A percentile compares a stretch with the other conserved stretches of the same genome.
phyloP scores from a whole-genome alignment of 2,797 vertebrate genomes.

The Diplodus sargus region DNA sequence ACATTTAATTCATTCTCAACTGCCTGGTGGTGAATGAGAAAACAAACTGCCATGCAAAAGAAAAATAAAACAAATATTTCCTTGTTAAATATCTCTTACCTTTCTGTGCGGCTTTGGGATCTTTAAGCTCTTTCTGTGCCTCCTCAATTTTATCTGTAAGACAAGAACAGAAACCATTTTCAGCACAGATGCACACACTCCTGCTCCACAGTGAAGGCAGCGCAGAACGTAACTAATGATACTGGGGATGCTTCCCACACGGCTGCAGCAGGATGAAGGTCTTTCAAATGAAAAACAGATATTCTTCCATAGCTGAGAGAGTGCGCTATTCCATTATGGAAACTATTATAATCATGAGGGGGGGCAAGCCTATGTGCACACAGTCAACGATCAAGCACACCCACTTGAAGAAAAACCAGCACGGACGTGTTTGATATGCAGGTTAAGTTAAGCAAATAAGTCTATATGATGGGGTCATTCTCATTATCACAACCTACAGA shows the following conservation, averaged over 20 bases:
- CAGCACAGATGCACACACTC: slow-evolving; percentile 20
- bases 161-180: slow-evolving; percentile 71
- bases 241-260: slow-evolving; percentile 70
- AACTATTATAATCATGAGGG: slow-evolving; percentile 59
- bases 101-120: slow-evolving; percentile 92
- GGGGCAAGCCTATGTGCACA: slow-evolving; percentile 25
- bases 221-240: slow-evolving; percentile 56
- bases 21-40: background rate
- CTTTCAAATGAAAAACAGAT: slow-evolving; percentile 75
- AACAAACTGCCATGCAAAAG: background rate
- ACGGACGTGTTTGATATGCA: background rate
- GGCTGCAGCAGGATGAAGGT: slow-evolving; percentile 57
- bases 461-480: slow-evolving; percentile 28
- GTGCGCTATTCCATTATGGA: slow-evolving; percentile 64
- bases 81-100: slow-evolving; percentile 82
- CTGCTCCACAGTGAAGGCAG: slow-evolving; percentile 29
- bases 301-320: slow-evolving; percentile 67
- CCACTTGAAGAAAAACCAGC: slow-evolving; percentile 18
- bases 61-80: background rate
- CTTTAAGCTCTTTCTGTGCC: slow-evolving; percentile 97
- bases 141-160: slow-evolving; percentile 98
- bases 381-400: slow-evolving; percentile 22
- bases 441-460: slow-evolving; percentile 32
- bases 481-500: slow-evolving; percentile 46
- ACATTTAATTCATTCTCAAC: background rate